phyloP scores from a whole-genome alignment of 2,113 vertebrate species.

The Anguilla japonica region DNA sequence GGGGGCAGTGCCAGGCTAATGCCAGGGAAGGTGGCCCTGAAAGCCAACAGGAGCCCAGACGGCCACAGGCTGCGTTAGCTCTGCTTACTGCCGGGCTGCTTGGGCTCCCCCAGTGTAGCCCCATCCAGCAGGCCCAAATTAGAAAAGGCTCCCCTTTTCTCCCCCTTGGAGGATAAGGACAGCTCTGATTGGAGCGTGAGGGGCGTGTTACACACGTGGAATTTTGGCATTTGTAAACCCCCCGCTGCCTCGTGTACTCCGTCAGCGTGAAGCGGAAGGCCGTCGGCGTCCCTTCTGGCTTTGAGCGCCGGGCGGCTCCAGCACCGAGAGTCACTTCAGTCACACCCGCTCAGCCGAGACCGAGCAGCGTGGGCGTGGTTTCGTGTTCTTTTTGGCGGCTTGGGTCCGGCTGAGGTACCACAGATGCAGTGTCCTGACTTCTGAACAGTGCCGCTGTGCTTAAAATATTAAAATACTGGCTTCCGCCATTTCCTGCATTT shows the following conservation, averaged over 20 bases:
- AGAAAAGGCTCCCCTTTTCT: no score
- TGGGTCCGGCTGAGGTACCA: neutral
- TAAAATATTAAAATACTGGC: neutral
- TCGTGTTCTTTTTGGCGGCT: neutral
- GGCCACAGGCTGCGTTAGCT: neutral
- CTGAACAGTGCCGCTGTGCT: neutral
- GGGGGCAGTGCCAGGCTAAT: neutral
- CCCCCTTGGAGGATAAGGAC: neutral
- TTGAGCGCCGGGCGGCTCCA: neutral
- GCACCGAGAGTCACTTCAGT: neutral
- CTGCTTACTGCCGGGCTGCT: constrained; percentile 61
- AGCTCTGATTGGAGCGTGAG: neutral
- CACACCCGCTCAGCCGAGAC: neutral
- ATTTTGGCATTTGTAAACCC: neutral
- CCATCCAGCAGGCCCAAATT: neutral
- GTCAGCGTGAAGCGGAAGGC: neutral
- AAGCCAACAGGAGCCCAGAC: neutral
- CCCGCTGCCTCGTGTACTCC: neutral
- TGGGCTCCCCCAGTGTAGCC: constrained; percentile 45
- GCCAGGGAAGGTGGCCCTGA: neutral
- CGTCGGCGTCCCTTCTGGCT: neutral
- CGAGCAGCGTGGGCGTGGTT: neutral
- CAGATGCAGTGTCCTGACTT: no score
- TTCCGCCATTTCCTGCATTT: neutral
- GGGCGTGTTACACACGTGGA: neutral